Evolutionary conservation across 92 coral and sea anemone species (phyloP).

Genomic region (Paramuricea clavata): DNA sequence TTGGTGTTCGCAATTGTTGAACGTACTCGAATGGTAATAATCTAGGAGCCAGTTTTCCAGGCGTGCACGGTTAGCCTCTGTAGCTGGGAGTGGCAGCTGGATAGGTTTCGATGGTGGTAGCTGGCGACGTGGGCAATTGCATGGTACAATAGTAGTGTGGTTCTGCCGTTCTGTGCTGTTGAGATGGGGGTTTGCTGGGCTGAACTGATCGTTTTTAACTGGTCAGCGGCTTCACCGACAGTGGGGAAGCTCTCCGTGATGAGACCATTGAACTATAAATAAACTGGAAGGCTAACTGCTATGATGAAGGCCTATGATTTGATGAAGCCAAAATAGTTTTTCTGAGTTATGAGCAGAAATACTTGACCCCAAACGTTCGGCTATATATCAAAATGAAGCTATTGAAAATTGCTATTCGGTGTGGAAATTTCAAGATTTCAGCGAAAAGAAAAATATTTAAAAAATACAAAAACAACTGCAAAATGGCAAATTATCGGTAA

Average conservation of each 20-base stretch:
- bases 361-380: too few species aligned
- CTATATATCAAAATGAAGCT: too few species aligned
- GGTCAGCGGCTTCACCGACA: constrained; percentile 1
- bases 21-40: constrained; percentile 68
- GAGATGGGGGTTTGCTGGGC: constrained; percentile 14
- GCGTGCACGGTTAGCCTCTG: constrained; percentile 41
- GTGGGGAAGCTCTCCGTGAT: constrained; percentile 36
- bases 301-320: too few species aligned
- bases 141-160: constrained; percentile 27
- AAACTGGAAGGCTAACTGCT: too few species aligned
- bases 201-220: background rate
- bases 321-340: too few species aligned
- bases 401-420: too few species aligned
- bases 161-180: background rate
- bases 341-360: too few species aligned
- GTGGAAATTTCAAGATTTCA: too few species aligned
- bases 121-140: constrained; percentile 53
- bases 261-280: too few species aligned
- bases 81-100: constrained; percentile 56
- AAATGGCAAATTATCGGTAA: too few species aligned
- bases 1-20: constrained; percentile 77
- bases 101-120: constrained; percentile 62
- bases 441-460: too few species aligned
- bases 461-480: too few species aligned
- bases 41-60: constrained; percentile 73